These are phyloP conservation scores for Hyaena hyaena DNA, from an alignment of 2,113 vertebrate species.

Conservation along the genomic window DNA sequence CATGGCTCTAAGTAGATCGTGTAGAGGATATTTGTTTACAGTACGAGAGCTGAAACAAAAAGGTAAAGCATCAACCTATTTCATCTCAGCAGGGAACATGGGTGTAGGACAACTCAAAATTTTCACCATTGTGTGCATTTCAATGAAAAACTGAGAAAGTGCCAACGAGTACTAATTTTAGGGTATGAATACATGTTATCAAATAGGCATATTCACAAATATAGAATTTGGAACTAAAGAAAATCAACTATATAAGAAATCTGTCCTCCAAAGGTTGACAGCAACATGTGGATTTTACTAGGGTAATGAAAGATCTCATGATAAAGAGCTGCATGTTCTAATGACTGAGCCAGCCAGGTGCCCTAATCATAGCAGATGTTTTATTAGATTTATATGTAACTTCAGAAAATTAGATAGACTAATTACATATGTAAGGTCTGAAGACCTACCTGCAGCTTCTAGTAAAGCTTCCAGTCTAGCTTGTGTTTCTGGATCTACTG, in stretches of 20 bases:
- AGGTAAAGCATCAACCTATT: neutral
- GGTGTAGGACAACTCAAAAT: neutral
- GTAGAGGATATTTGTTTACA: neutral
- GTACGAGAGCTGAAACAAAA: neutral
- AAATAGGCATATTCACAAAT: constrained; percentile 22
- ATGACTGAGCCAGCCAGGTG: neutral
- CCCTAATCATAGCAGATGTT: neutral
- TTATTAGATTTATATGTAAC: neutral
- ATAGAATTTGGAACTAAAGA: neutral
- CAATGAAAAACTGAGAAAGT: neutral
- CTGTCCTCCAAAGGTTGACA: neutral
- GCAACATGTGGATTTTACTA: neutral
- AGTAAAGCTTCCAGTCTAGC: constrained; percentile 97
- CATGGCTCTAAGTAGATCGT: neutral
- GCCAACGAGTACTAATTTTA: neutral
- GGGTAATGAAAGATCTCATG: neutral
- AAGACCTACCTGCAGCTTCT: constrained; percentile 95
- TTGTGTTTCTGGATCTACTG: constrained; percentile 99
- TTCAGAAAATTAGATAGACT: neutral
- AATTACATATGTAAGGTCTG: neutral
- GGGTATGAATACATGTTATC: neutral
- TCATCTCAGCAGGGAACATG: neutral
- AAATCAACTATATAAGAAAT: neutral
- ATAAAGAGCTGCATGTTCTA: neutral
- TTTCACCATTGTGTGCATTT: neutral